Base-by-base conservation (phyloP, 2,113 vertebrate species). In the Psilopogon haemacephalus region DNA sequence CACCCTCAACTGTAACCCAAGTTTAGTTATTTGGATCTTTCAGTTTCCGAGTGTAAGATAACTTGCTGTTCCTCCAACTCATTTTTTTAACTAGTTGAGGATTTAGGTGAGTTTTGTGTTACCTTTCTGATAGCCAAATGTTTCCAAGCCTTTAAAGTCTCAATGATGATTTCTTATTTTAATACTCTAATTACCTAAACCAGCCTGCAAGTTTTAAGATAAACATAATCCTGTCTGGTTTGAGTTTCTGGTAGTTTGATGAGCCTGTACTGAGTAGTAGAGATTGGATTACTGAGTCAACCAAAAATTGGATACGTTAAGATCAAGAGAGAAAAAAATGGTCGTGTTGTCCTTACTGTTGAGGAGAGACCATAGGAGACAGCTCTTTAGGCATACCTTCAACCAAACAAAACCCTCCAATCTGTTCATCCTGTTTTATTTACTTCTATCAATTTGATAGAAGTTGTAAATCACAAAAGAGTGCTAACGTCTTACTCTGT, bases 341-440 rank as follows among this genome's bases (percentile, higher is more conserved):
- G 15, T 26, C 30, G 5, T 64, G 3, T 35, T 28, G 20, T 13
- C 6, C 1, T 58, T 54, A 5, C 3, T 67, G 4, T 35, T 15
- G 30, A 70, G 10, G 27, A 55, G 44, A 84, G 19, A 71, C 11
- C 3, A 1, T 32, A 32, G 27, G 13, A 70, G 20, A 59, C 18
- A 26, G 26, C 15, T 77, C 11, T 48, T 5, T 68, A 35, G 42
- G 5, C 19, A 42, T 19, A 20, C 15, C 8, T 77, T 33, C 17
- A 28, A 54, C 2, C 8, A 12, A 35, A 6, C 23, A 80, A 27
- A 19, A 1, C 3, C 14, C 8, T 2, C 4, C 8, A 23, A 32
- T 62, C 9, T 72, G 32, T 56, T 64, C 1, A 17, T 59, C 28
- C 40, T 46, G 6, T 40, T 48, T 27, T 38, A 30, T 71, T 71